These are phyloP conservation scores for Brachypteracias leptosomus DNA, from an alignment of 2,113 vertebrate genomes.

Conservation along the genomic window DNA sequence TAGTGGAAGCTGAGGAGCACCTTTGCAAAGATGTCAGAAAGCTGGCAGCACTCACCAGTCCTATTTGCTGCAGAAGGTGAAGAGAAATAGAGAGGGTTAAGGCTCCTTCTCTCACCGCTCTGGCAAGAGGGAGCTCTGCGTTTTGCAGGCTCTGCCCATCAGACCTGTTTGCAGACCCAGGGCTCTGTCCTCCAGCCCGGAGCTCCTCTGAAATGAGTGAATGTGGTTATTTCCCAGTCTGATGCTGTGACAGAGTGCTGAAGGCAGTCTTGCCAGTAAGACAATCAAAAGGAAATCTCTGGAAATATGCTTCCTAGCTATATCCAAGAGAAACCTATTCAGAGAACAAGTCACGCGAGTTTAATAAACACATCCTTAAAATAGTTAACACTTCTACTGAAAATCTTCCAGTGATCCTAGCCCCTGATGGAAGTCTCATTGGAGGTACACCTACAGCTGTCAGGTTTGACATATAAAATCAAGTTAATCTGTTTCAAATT, in stretches of 20 bases:
- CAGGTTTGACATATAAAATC: slow-evolving; percentile 57
- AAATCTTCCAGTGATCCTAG: background rate
- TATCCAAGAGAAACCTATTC: background rate
- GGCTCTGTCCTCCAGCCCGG: background rate
- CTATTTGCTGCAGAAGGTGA: background rate
- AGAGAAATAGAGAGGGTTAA: background rate
- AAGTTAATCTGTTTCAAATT: slow-evolving; percentile 61
- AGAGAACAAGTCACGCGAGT: background rate
- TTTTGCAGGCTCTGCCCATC: background rate
- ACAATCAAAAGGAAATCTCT: background rate
- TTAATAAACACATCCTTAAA: slow-evolving; percentile 32
- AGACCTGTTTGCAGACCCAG: background rate
- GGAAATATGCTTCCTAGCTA: background rate
- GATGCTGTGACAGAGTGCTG: fast-evolving
- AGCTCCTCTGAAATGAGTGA: background rate
- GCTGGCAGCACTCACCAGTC: too few relatives aligned
- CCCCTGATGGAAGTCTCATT: background rate
- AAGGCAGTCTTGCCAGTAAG: background rate
- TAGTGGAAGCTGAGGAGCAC: background rate
- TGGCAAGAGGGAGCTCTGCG: background rate
- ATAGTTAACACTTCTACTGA: background rate
- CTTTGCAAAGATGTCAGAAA: background rate
- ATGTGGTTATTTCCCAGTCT: background rate
- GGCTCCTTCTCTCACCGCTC: background rate
- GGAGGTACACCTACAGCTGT: background rate